A percentile compares a stretch with the other conserved stretches of the same genome.
These are phyloP conservation scores for Cryptotermes secundus DNA, from an alignment of 1,140 invertebrate genomes.

Conservation along the genomic window DNA sequence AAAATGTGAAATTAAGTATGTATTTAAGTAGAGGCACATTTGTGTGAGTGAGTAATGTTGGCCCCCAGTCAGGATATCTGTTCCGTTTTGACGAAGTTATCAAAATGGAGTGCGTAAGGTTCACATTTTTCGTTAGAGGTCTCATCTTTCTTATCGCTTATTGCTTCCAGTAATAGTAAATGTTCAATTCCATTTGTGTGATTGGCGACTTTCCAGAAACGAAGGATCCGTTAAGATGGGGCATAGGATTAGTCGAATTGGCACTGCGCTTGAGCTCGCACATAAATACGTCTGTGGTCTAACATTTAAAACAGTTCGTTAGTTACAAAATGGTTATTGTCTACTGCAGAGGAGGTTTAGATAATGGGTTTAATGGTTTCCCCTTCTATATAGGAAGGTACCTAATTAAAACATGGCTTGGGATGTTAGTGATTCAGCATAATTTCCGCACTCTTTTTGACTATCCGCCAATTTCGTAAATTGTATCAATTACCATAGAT, in stretches of 20 bases:
- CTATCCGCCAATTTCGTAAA: not conserved
- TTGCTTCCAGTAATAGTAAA: not conserved
- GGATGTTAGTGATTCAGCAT: not conserved
- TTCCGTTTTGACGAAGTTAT: not conserved
- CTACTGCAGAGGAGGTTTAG: not conserved
- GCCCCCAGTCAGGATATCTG: not conserved
- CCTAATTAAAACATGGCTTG: not conserved
- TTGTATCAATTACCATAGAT: not conserved
- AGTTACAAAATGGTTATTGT: not conserved
- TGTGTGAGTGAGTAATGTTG: not conserved
- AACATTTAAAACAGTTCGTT: constrained; percentile 10
- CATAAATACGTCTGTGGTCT: constrained; percentile 17
- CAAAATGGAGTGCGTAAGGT: not conserved
- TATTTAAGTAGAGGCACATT: not conserved
- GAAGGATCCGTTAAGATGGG: constrained; percentile 1
- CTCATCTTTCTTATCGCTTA: not conserved
- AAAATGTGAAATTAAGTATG: too few relatives aligned
- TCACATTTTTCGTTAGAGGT: not conserved
- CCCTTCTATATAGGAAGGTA: not conserved
- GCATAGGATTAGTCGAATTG: not conserved
- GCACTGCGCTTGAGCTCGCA: not conserved
- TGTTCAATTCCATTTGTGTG: constrained; percentile 6
- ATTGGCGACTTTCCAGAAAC: constrained; percentile 11
- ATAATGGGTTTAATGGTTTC: not conserved
- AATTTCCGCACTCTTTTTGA: not conserved